Conservation (phyloP, 2,888 invertebrate species). For the Volucella bombylans region DNA sequence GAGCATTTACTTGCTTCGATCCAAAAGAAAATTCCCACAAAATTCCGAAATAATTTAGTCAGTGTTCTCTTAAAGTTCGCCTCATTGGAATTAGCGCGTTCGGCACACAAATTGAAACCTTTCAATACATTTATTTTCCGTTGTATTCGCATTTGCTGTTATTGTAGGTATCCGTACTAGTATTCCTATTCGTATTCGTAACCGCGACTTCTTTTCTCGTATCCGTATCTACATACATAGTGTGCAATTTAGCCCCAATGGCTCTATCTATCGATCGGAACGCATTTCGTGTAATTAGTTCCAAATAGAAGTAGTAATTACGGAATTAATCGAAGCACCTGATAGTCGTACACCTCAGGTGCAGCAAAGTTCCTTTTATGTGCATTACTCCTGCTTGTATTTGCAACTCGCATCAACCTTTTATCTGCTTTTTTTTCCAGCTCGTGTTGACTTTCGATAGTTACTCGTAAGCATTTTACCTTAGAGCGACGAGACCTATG, state of each 20-base stretch:
- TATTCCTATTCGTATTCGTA: neutral
- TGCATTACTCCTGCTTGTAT: conserved; percentile 49
- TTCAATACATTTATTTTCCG: conserved; percentile 61
- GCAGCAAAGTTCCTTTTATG: conserved; percentile 65
- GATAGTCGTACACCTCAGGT: conserved; percentile 59
- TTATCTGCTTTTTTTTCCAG: conserved; percentile 9
- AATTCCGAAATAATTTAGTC: conserved; percentile 64
- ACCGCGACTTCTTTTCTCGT: conserved; percentile 31
- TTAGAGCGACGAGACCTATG: conserved; percentile 32
- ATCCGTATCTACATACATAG: conserved; percentile 30
- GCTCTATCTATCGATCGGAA: conserved; percentile 55
- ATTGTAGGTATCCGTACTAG: too few species aligned
- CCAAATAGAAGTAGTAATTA: conserved; percentile 72
- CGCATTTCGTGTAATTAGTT: conserved; percentile 74
- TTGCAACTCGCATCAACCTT: conserved; percentile 18
- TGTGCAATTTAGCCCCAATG: neutral
- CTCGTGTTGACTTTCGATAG: conserved; percentile 50
- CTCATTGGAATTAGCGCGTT: conserved; percentile 66
- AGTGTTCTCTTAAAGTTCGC: conserved; percentile 51
- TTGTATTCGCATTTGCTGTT: neutral
- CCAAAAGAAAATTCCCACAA: conserved; percentile 57
- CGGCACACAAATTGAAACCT: conserved; percentile 59
- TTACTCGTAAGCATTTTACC: conserved; percentile 60
- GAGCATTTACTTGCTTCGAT: conserved; percentile 29
- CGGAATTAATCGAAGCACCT: conserved; percentile 74